Base-by-base conservation (phyloP, 2,888 invertebrate genomes). In the Odontocolon sp. region DNA sequence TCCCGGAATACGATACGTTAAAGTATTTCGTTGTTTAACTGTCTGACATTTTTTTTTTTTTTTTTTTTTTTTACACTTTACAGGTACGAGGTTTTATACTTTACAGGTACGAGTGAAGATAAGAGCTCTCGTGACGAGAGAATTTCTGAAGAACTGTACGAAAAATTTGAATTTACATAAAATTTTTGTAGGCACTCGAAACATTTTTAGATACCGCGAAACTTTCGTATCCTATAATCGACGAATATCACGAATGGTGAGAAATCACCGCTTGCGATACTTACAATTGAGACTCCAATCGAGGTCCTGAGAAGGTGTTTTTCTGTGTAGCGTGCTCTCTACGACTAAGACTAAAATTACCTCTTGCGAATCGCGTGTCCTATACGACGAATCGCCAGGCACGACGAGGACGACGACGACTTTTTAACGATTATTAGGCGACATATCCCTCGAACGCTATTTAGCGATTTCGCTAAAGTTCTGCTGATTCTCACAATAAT, bases 311-410 rank as follows among this genome's bases (percentile, higher is more conserved):
- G n/a, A 9, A 61, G 54, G 64, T 38, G 63, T 63, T 74, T 71
- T 72, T 45, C 54, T 47, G 21, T 64, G 40, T 78, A 78, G 80
- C 81, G 77, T 81, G 81, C 64, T 71, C 73, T 42, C 54, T 57
- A 78, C 77, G 69, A 59, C 59, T 45, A 54, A 54, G 57, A 64
- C 26, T 68, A 54, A 80, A 78, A 80, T 80, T 69, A 61, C 57
- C 56, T 66, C 64, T 47, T 36, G 57, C 33, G 74, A 54, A 81
- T 81, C 72, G 81, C 80, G 80, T 81, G 81, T 74, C 45, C 26
- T 33, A 11, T 59, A 56, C 45, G 18, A 54, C 38, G 11, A 64
- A 57, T 9, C n/a, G 14, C 42, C 38, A 31, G 31, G 36, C 45
- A n/a, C n/a, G 9, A 54, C 67, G 42, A 59, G 33, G 6, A 52